phyloP scores from a whole-genome alignment of 2,888 invertebrate species.

The Lochmaea crataegi region DNA sequence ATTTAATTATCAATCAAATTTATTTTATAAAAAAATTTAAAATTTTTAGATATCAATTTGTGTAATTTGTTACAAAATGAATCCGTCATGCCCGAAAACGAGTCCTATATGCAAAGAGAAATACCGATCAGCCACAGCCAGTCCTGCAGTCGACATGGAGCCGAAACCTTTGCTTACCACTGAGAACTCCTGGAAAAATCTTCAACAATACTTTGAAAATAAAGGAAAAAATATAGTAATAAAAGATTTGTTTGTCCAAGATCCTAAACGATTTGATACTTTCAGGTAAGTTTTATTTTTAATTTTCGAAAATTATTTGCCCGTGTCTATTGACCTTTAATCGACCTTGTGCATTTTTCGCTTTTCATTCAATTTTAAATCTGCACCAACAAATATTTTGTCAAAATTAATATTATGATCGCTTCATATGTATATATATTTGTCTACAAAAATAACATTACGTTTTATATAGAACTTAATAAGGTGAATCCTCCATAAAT shows the following conservation, averaged over 20 bases:
- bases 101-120: not conserved
- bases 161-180: slow-evolving; percentile 68
- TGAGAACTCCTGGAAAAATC: slow-evolving; percentile 79
- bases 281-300: slow-evolving; percentile 76
- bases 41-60: not conserved
- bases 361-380: slow-evolving; percentile 12
- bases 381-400: no score
- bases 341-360: slow-evolving; percentile 42
- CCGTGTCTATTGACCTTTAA: slow-evolving; percentile 46
- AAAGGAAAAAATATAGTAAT: slow-evolving; percentile 84
- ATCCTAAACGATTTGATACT: slow-evolving; percentile 86
- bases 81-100: slow-evolving; percentile 4
- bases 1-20: not conserved
- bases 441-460: no score
- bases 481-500: no score
- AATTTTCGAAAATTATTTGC: slow-evolving; percentile 18
- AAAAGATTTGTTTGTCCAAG: slow-evolving; percentile 82
- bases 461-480: no score
- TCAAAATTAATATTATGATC: no score
- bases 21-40: not conserved
- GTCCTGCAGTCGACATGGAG: slow-evolving; percentile 63
- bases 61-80: not conserved
- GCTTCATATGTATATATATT: no score
- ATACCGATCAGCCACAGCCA: not conserved
- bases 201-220: slow-evolving; percentile 79